Evolutionary conservation across 2,113 vertebrate species (phyloP).

Genomic region (mouse (Mus musculus)): GRCm39 chr3:139791501-139792000

Average conservation of each 20-base stretch:
- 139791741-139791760: neutral
- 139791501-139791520: neutral
- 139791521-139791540: neutral
- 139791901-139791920: neutral
- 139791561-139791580: neutral
- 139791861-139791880: slow-evolving; percentile 3
- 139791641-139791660: neutral
- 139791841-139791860: neutral
- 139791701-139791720: neutral
- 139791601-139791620: neutral
- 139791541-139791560: neutral
- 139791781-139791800: neutral
- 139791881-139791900: neutral
- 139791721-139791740: neutral
- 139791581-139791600: neutral
- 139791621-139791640: neutral
- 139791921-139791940: neutral
- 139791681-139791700: neutral
- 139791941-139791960: neutral
- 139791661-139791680: neutral
- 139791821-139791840: neutral
- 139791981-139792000: neutral
- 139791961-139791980: neutral
- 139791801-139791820: neutral
- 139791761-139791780: neutral